Base-by-base conservation (phyloP, 37 sponge, comb jelly and placozoan species). In the Chondrosia reniformis region DNA sequence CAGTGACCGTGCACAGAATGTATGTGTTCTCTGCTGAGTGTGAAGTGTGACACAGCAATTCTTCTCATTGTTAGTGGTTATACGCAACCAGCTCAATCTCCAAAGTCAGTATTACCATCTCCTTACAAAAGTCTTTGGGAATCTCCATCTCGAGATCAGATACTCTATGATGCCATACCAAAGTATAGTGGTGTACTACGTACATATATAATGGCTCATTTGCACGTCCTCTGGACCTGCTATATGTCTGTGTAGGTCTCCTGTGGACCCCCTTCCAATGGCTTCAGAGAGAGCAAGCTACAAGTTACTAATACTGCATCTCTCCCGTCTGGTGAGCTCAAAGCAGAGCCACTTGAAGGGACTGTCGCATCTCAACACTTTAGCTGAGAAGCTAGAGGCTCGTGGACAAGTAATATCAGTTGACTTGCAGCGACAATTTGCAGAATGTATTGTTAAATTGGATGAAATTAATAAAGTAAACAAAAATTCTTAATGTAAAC, bases 381-480 rank as follows among this genome's bases (percentile, higher is more conserved):
- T 83, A 21, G 85, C 77, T 32, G 92, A 92, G 55, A 92, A 87
- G 79, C 73, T 67, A 80, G 92, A 84, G 41, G 27, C 88, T 17
- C 36, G 85, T 10, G 74, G 79, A 55, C 56, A 59, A 37, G 28
- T 61, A 15, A 19, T 86, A 2, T 2, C 72, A 28, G 9, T 31
- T 15, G 92, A 91, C 39, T 77, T 91, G 57, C 84, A 84, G 67
- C 76, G 57, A 31, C 81, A 81, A 49, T 91, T 86, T 80, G 88
- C 92, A 0, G 30, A 57, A 6, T 62, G 80, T 33, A 63, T 91
- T 7, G 67, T 91, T 0, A 82, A 91, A 33, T 62, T 91, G 59
- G 92, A 91, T 34, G 92, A 86, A 44, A 81, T 91, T 4, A 91
- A 91, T 49, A 87, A 84, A 76, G 91, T 86, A 13, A 75, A 78